A percentile compares a stretch with the other conserved stretches of the same genome.
Evolutionary conservation across 2,113 vertebrate genomes (phyloP).

Genomic region (Porphyrio hochstetteri): DNA sequence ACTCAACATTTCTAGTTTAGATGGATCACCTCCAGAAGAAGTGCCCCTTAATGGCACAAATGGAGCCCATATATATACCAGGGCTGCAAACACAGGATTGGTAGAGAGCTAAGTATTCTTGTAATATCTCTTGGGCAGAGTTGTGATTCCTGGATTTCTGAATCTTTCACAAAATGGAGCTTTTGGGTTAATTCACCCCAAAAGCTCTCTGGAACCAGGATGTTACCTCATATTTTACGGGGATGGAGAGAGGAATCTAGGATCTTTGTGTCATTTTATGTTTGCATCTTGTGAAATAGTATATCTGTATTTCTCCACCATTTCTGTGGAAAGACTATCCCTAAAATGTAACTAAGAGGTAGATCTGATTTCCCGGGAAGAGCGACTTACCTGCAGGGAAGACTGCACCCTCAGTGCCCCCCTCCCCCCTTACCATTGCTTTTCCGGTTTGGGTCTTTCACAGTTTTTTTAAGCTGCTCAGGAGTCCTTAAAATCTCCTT

Average conservation of each 20-base stretch:
- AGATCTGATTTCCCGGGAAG: neutral
- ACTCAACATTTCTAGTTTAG: neutral
- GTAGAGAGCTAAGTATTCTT: neutral
- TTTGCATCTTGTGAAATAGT: neutral
- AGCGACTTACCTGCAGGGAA: neutral
- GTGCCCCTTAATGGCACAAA: neutral
- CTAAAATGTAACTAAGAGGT: neutral
- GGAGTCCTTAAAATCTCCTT: conserved; percentile 77
- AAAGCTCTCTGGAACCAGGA: neutral
- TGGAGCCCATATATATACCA: neutral
- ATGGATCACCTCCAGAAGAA: neutral
- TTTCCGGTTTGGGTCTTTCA: conserved; percentile 63
- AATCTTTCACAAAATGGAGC: neutral
- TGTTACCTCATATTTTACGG: neutral
- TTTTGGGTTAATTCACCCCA: neutral
- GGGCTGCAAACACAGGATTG: neutral
- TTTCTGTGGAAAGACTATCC: neutral
- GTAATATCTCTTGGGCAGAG: neutral
- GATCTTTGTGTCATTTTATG: neutral
- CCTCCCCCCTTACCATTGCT: conserved; percentile 86
- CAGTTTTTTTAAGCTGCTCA: neutral
- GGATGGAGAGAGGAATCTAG: neutral
- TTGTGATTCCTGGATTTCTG: neutral
- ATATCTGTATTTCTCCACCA: neutral
- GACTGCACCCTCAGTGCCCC: neutral